Percentiles rank a stretch among this genome's conserved stretches.
Conservation (phyloP, 2,888 invertebrate genomes). For the Epinotia bilunana region DNA sequence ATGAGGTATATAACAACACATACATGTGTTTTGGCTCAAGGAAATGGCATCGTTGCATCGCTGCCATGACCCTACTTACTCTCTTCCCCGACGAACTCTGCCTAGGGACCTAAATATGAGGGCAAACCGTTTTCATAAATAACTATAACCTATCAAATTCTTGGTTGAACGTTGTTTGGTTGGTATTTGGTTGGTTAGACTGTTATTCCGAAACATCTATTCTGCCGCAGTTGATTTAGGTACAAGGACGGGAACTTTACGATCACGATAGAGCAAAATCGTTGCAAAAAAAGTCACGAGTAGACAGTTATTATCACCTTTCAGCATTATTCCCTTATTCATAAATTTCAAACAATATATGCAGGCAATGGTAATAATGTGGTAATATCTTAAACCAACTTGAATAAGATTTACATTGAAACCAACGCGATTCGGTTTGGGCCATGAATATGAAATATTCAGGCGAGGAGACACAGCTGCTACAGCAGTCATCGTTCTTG, state of each 20-base stretch:
- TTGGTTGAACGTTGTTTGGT: no score
- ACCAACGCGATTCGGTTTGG: slow-evolving; percentile 50
- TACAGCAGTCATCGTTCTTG: slow-evolving; percentile 52
- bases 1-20: slow-evolving; percentile 49
- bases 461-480: slow-evolving; percentile 51
- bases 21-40: slow-evolving; percentile 46
- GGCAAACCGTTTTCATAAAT: no score
- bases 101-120: no score
- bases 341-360: slow-evolving; percentile 24
- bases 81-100: no score
- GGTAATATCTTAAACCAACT: slow-evolving; percentile 49
- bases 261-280: no score
- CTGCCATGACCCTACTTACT: background rate
- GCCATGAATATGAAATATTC: slow-evolving; percentile 59
- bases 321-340: background rate
- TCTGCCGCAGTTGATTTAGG: no score
- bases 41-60: slow-evolving; percentile 38
- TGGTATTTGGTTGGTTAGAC: no score
- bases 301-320: no score
- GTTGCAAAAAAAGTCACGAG: no score
- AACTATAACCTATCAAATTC: no score
- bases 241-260: no score
- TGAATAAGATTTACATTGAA: slow-evolving; percentile 59
- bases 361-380: slow-evolving; percentile 31
- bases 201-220: no score